phyloP scores from a whole-genome alignment of 2,797 vertebrate genomes.

The Gadopsis bispinosus region DNA sequence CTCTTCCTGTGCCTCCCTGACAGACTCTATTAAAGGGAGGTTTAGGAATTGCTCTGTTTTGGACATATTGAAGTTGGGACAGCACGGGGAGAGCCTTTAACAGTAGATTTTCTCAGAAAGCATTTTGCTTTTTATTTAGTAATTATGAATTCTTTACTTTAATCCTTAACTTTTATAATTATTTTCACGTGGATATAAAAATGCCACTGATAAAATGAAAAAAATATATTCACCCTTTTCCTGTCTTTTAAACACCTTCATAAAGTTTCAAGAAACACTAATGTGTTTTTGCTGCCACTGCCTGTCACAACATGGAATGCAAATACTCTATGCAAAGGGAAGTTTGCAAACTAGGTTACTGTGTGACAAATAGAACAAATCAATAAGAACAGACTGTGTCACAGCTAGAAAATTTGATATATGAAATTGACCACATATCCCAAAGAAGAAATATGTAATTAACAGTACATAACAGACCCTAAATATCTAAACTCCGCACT shows the following conservation, averaged over 20 bases:
- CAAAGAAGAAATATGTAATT: constrained; percentile 3
- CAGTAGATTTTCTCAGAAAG: constrained; percentile 56
- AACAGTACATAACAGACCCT: not conserved
- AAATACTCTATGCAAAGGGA: constrained; percentile 1
- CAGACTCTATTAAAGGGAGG: constrained; percentile 87
- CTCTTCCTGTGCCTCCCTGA: constrained; percentile 87
- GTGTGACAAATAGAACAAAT: constrained; percentile 41
- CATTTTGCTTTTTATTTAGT: constrained; percentile 19
- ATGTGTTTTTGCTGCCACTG: constrained; percentile 2
- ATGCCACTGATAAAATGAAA: not conserved
- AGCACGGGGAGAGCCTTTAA: constrained; percentile 71
- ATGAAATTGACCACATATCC: constrained; percentile 13
- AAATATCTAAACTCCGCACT: constrained; percentile 36
- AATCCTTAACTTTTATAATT: not conserved
- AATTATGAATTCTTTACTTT: not conserved
- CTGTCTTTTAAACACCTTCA: not conserved
- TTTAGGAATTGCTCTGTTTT: constrained; percentile 86
- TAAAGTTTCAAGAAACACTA: not conserved
- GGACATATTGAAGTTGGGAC: constrained; percentile 78
- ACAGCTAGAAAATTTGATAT: constrained; percentile 38
- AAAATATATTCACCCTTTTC: not conserved
- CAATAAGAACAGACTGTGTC: constrained; percentile 34
- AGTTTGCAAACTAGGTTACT: constrained; percentile 9
- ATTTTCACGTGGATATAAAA: not conserved
- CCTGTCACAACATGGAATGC: not conserved